Percentiles rank a stretch among this genome's conserved stretches.
Conservation (phyloP, 2,797 vertebrate genomes). For the Darevskia nairensis region DNA sequence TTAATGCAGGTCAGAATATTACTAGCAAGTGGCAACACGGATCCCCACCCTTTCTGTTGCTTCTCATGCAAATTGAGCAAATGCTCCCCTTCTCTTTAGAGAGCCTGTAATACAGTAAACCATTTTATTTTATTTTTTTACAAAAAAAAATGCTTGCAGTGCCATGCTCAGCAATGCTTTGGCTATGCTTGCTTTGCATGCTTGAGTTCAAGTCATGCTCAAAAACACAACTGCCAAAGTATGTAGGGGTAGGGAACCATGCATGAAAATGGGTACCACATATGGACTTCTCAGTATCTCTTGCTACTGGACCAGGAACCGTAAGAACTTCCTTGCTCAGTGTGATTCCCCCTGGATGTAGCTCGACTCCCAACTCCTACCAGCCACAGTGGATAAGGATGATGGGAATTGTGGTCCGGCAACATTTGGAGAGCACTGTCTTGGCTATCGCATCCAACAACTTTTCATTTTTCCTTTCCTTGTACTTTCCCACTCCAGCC, state of each 20-base stretch:
- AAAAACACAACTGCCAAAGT: not conserved
- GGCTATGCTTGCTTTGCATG: not conserved
- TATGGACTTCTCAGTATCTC: not conserved
- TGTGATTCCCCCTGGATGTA: too few relatives aligned
- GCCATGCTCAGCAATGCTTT: not conserved
- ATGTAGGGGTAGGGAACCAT: not conserved
- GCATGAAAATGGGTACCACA: not conserved
- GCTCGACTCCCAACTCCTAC: too few relatives aligned
- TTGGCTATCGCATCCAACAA: too few relatives aligned
- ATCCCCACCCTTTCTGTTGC: not conserved
- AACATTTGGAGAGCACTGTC: too few relatives aligned
- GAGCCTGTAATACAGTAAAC: not conserved
- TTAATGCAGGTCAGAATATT: constrained; percentile 26
- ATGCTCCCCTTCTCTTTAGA: not conserved
- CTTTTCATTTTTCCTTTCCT: too few relatives aligned
- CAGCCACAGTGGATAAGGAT: too few relatives aligned
- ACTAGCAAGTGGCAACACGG: not conserved
- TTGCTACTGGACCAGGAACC: not conserved
- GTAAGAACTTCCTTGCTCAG: not conserved
- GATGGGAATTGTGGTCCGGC: too few relatives aligned
- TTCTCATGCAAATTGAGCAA: not conserved
- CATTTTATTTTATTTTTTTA: not conserved
- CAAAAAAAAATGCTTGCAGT: not conserved
- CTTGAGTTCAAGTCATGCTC: not conserved
- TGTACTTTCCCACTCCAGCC: too few relatives aligned